Conservation (phyloP, 1,140 invertebrate genomes). For the Apis dorsata region DNA sequence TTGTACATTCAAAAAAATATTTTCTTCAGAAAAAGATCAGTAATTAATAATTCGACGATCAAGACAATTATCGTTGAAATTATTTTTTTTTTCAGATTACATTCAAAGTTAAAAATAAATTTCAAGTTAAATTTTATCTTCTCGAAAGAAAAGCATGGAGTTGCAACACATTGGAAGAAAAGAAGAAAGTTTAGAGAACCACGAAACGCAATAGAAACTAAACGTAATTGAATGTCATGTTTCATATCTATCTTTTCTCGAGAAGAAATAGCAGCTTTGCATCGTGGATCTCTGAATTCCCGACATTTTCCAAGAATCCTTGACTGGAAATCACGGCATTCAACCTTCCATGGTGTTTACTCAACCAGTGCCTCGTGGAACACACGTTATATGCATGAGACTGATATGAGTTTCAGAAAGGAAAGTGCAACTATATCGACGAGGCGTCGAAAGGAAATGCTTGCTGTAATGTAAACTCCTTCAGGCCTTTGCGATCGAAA, state of each 20-base stretch:
- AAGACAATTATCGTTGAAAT: too few relatives aligned
- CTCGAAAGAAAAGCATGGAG: background rate
- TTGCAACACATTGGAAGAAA: background rate
- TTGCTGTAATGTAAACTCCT: background rate
- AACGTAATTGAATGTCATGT: conserved; percentile 21
- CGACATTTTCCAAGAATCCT: background rate
- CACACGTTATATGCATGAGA: background rate
- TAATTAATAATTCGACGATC: too few relatives aligned
- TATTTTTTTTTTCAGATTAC: too few relatives aligned
- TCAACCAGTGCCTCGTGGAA: background rate
- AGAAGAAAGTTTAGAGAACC: conserved; percentile 2
- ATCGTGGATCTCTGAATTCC: conserved; percentile 11
- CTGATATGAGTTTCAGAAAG: conserved; percentile 11
- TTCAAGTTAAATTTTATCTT: background rate
- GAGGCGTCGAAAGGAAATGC: conserved; percentile 11
- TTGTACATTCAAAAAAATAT: too few relatives aligned
- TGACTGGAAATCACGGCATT: background rate
- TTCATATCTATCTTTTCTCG: conserved; percentile 15
- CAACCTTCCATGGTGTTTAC: background rate
- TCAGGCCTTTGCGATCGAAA: background rate
- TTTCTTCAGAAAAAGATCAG: too few relatives aligned
- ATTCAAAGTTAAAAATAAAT: too few relatives aligned
- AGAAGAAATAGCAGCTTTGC: conserved; percentile 16
- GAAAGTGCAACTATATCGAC: conserved; percentile 8
- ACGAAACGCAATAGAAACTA: conserved; percentile 13